Base-by-base conservation (phyloP, 2,113 vertebrate species). In the Uria aalge region DNA sequence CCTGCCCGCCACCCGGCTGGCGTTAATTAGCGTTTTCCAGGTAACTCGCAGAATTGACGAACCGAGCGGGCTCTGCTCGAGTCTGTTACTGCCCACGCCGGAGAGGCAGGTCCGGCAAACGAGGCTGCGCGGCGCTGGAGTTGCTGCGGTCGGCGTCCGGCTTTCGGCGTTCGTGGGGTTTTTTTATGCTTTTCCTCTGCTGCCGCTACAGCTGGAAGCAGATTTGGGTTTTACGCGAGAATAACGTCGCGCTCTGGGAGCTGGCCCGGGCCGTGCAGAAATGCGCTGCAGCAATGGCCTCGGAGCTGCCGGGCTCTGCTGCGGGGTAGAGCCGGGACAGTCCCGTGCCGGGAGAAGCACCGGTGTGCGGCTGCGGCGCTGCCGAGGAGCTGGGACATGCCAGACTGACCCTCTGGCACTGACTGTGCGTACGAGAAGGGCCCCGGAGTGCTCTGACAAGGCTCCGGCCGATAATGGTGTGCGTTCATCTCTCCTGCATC, bases 321-420 rank as follows among this genome's bases (percentile, higher is more conserved):
- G 20, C 3, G 5, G 6, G 57, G 27, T 8, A 15, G 36, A 87
- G 50, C 77, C 0, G 8, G 66, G 43, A 48, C 24, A 8, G 5
- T 36, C 27, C 32, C 2, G 0, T 2, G 5, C 24, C 1, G 3
- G 36, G n/a, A 55, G 40, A 45, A 76, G 60, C 1, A 0, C 20
- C 5, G 11, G 56, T 1, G 30, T 5, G 6, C 3, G 3, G 81
- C 55, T 23, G 41, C 30, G 3, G 82, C 13, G 4, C 59, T 14
- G 50, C 41, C 43, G 23, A 2, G 12, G 64, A 57, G 56, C 59
- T 32, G 72, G 53, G n/a, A 47, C 7, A 3, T 16, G 20, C 1
- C 4, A 24, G n/a, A 36, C 62, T 15, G 19, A 14, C 56, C 22
- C 30, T 43, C 55, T 7, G 2, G 55, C 55, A 34, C 15, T 2